Conservation (phyloP, 2,113 vertebrate species). For the Microtus oregoni region DNA sequence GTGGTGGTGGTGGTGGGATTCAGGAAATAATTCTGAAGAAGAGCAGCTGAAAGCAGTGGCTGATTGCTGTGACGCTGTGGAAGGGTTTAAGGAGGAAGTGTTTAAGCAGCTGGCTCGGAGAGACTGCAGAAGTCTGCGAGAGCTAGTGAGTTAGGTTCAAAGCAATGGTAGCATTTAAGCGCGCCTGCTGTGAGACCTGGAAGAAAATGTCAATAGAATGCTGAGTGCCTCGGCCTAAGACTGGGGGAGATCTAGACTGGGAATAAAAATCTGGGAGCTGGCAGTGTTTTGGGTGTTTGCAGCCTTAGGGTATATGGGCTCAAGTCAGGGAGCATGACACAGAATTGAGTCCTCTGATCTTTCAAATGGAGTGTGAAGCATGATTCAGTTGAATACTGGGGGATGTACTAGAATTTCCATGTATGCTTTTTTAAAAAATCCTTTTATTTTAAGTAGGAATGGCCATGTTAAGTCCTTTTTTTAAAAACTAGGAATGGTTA, state of each 20-base stretch:
- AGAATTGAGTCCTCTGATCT: background rate
- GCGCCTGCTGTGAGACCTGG: background rate
- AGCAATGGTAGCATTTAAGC: constrained; percentile 20
- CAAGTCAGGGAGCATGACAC: background rate
- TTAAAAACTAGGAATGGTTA: background rate
- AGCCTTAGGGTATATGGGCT: background rate
- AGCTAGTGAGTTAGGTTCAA: background rate
- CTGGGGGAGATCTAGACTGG: background rate
- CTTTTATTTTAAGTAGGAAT: background rate
- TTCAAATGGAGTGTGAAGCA: background rate
- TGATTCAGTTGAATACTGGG: background rate
- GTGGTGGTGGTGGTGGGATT: background rate
- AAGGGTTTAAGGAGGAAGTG: background rate
- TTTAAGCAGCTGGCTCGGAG: background rate
- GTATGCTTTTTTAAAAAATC: background rate
- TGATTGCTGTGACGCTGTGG: background rate
- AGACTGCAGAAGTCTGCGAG: background rate
- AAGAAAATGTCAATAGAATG: background rate
- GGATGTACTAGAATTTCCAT: constrained; percentile 4
- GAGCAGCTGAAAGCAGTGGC: background rate
- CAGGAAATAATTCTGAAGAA: background rate
- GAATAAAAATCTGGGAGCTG: background rate
- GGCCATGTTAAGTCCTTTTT: background rate
- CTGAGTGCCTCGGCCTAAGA: background rate
- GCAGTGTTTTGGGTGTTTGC: constrained; percentile 11